Conservation (phyloP, 2,888 invertebrate genomes). For the Anorthoa munda region DNA sequence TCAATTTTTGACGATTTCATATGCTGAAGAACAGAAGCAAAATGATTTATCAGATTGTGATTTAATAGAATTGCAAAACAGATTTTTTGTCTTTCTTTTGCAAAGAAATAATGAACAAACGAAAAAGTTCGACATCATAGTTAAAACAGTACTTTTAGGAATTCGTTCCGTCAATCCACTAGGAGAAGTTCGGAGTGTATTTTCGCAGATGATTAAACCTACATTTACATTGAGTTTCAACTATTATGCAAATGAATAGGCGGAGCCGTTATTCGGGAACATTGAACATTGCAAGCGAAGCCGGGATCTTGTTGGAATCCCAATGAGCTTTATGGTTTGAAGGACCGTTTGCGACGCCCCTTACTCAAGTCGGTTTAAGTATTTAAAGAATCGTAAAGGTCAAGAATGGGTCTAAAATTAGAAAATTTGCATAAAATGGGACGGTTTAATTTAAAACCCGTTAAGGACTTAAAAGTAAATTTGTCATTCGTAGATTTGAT, state of each 20-base stretch:
- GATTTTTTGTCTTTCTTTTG: constrained; percentile 4
- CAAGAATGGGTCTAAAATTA: constrained; percentile 50
- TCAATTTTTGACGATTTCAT: not conserved
- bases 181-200: constrained; percentile 33
- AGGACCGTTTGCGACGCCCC: constrained; percentile 41
- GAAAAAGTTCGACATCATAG: not conserved
- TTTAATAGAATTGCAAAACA: constrained; percentile 28
- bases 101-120: constrained; percentile 5
- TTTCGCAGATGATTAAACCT: constrained; percentile 52
- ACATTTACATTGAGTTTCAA: constrained; percentile 57
- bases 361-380: constrained; percentile 57
- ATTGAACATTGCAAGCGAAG: constrained; percentile 54
- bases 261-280: constrained; percentile 42
- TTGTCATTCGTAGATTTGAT: not conserved
- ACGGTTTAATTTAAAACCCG: constrained; percentile 51
- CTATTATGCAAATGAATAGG: constrained; percentile 61
- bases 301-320: constrained; percentile 58
- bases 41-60: constrained; percentile 3
- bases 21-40: constrained; percentile 4
- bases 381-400: constrained; percentile 65
- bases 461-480: not conserved
- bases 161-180: not conserved
- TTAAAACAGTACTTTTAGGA: not conserved
- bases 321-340: constrained; percentile 55
- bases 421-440: constrained; percentile 57